Percentiles rank a stretch among this genome's conserved stretches.
Evolutionary conservation across 1,140 invertebrate genomes (phyloP).

Genomic region (Caenorhabditis briggsae): DNA sequence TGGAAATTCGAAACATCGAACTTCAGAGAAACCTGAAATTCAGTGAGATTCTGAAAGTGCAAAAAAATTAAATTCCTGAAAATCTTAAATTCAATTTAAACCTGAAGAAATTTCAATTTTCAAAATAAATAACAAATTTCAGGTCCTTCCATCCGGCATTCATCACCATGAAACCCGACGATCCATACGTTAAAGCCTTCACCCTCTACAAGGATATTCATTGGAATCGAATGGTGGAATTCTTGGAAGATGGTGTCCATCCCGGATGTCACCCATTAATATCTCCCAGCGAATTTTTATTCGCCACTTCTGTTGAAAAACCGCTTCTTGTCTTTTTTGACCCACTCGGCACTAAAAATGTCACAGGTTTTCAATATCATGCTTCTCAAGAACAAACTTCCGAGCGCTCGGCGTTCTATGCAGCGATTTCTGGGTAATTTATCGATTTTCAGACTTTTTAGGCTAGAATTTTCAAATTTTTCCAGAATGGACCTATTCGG

Average conservation of each 20-base stretch:
- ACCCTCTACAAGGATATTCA: conserved; percentile 28
- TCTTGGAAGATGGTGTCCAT: conserved; percentile 45
- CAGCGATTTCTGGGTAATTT: not conserved
- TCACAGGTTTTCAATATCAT: not conserved
- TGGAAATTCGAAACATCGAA: too few species aligned
- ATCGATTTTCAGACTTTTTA: not conserved
- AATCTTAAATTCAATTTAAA: not conserved
- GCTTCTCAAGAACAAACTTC: not conserved
- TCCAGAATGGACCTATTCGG: conserved; percentile 10
- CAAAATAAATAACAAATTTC: not conserved
- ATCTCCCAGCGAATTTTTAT: not conserved
- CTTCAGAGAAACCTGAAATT: too few species aligned
- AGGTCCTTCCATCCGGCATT: conserved; percentile 39
- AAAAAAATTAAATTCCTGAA: too few species aligned
- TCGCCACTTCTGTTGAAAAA: not conserved
- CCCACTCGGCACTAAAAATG: conserved; percentile 7
- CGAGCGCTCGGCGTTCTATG: not conserved
- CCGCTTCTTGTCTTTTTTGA: conserved; percentile 3
- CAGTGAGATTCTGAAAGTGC: too few species aligned
- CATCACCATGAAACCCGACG: conserved; percentile 41
- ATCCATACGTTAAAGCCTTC: conserved; percentile 38
- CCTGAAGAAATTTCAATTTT: too few species aligned
- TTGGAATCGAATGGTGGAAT: conserved; percentile 44
- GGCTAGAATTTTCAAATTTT: not conserved
- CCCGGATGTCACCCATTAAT: not conserved